Evolutionary conservation across 2,113 vertebrate species (phyloP).

Genomic region (Calyptomena viridis): DNA sequence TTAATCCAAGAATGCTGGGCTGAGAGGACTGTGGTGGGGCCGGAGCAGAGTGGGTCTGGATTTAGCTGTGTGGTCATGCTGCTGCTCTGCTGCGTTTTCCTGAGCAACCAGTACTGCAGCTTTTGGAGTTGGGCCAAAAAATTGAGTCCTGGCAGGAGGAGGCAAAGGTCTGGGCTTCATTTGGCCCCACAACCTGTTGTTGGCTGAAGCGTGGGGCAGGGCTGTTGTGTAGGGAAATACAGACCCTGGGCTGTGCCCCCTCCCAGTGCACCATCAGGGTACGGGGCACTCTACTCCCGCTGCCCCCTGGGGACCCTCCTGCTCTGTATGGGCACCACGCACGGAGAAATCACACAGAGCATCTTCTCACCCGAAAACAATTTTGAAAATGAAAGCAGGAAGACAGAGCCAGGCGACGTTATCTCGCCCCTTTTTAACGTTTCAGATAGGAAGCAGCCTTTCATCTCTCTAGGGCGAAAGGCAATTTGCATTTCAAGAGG

Average conservation of each 20-base stretch:
- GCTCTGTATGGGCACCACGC: neutral
- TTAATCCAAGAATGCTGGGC: neutral
- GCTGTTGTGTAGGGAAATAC: neutral
- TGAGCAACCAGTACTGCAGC: neutral
- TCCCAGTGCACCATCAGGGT: fast-evolving
- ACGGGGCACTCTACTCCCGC: neutral
- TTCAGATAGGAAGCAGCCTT: neutral
- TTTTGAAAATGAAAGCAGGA: neutral
- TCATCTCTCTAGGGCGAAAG: neutral
- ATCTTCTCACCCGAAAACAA: neutral
- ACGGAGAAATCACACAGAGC: fast-evolving
- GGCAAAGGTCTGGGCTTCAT: neutral
- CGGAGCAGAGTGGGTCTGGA: neutral
- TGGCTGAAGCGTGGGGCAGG: neutral
- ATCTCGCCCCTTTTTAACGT: neutral
- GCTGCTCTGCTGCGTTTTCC: neutral
- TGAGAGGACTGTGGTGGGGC: neutral
- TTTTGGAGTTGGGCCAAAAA: neutral
- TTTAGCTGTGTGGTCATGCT: neutral
- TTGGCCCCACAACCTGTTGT: neutral
- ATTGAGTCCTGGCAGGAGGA: neutral
- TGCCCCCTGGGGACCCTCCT: neutral
- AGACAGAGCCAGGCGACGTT: neutral
- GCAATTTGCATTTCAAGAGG: slow-evolving; percentile 49
- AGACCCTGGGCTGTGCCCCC: neutral